phyloP scores from a whole-genome alignment of 2,888 invertebrate genomes.

The Mayetiola destructor region DNA sequence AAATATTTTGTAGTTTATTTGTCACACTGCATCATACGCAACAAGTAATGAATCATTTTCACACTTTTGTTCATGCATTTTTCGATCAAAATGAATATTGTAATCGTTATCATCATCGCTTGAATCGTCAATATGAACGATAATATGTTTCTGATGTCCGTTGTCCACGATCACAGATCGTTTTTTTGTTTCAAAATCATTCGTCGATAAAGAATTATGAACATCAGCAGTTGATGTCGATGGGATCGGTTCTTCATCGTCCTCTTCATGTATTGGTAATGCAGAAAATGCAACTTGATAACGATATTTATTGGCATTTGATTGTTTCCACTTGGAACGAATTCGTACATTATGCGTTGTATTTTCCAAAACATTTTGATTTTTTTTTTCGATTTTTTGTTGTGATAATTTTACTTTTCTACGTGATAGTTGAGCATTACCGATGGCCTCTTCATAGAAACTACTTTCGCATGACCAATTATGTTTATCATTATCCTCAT shows the following conservation, averaged over 20 bases:
- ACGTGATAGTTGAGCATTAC: background rate
- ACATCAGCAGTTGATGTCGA: background rate
- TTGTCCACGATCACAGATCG: background rate
- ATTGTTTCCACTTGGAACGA: background rate
- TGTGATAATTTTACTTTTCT: background rate
- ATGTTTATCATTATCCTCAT: background rate
- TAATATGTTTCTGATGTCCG: background rate
- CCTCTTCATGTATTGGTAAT: background rate
- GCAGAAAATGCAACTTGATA: background rate
- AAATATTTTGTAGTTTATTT: too few species aligned
- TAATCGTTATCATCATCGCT: slow-evolving; percentile 15
- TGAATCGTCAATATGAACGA: background rate
- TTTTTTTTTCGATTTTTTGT: background rate
- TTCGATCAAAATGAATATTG: too few species aligned
- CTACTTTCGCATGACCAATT: background rate
- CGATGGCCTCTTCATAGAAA: background rate
- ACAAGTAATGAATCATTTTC: too few species aligned
- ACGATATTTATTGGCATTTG: too few species aligned
- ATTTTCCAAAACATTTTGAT: too few species aligned
- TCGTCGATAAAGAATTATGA: background rate
- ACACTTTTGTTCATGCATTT: too few species aligned
- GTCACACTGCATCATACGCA: too few species aligned
- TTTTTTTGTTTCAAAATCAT: background rate
- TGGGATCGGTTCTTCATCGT: background rate
- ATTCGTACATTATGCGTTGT: background rate